A percentile compares a stretch with the other conserved stretches of the same genome.
phyloP scores from a whole-genome alignment of 2,888 invertebrate genomes.

The Rhyacophila evoluta region DNA sequence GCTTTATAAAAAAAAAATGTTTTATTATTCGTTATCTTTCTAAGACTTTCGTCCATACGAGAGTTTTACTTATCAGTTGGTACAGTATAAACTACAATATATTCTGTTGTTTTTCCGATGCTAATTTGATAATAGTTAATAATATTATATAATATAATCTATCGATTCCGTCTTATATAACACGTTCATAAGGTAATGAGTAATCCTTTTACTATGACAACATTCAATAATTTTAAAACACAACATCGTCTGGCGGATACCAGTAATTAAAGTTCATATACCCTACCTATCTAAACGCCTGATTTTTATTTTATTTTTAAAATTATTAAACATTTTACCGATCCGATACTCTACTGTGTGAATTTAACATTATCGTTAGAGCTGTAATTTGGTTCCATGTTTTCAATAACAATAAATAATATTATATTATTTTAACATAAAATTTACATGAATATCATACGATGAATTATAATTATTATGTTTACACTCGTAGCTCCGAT shows the following conservation, averaged over 20 bases:
- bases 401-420: slow-evolving; percentile 30
- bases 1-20: no score
- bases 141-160: slow-evolving; percentile 25
- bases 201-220: slow-evolving; percentile 38
- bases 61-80: not conserved
- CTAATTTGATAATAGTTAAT: slow-evolving; percentile 23
- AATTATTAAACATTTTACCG: slow-evolving; percentile 23
- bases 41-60: not conserved
- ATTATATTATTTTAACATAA: not conserved
- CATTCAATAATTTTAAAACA: slow-evolving; percentile 39
- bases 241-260: slow-evolving; percentile 35
- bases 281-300: slow-evolving; percentile 44
- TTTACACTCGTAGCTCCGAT: slow-evolving; percentile 27
- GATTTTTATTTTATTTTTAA: not conserved
- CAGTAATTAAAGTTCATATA: slow-evolving; percentile 32
- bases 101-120: not conserved
- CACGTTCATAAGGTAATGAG: slow-evolving; percentile 34
- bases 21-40: not conserved
- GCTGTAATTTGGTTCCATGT: slow-evolving; percentile 36
- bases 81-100: not conserved
- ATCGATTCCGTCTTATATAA: slow-evolving; percentile 8
- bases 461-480: not conserved
- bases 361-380: slow-evolving; percentile 25
- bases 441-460: not conserved
- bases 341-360: slow-evolving; percentile 26